Percentiles rank a stretch among this genome's conserved stretches.
Conservation (phyloP, 1,140 invertebrate species). For the Ceratina japonica region DNA sequence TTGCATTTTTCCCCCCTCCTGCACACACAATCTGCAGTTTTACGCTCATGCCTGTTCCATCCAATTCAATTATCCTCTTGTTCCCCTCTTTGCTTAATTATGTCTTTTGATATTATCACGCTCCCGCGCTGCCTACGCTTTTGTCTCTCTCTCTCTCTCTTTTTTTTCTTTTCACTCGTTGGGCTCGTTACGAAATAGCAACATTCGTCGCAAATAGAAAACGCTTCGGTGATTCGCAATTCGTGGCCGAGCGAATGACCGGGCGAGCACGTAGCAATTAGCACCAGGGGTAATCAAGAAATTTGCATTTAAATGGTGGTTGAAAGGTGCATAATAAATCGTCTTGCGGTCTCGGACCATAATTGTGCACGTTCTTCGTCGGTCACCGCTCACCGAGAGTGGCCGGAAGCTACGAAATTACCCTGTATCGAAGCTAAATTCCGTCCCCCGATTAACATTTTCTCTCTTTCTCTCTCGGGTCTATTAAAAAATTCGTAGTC, state of each 20-base stretch:
- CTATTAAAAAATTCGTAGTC: too few species aligned
- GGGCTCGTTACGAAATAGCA: neutral
- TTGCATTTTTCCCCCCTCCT: neutral
- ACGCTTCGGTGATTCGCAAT: conserved; percentile 44
- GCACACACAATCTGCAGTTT: neutral
- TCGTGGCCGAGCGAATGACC: conserved; percentile 40
- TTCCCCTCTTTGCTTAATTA: conserved; percentile 4
- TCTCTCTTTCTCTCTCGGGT: too few species aligned
- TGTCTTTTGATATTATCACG: neutral
- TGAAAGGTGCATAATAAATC: conserved; percentile 74
- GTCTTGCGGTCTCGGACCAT: conserved; percentile 50
- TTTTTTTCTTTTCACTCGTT: neutral
- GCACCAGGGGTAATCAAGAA: conserved; percentile 71
- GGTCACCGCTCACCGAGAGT: conserved; percentile 25
- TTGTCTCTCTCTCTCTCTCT: neutral
- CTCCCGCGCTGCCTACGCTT: neutral
- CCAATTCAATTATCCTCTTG: neutral
- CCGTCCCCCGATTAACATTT: neutral
- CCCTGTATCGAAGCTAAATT: conserved; percentile 1
- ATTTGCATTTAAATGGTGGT: conserved; percentile 76
- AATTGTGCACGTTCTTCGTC: conserved; percentile 55
- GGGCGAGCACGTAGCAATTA: conserved; percentile 71
- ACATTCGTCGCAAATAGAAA: conserved; percentile 16
- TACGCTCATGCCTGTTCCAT: neutral
- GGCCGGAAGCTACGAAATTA: conserved; percentile 36